A percentile compares a stretch with the other conserved stretches of the same genome.
phyloP scores from a whole-genome alignment of 2,797 vertebrate species.

The Hypotaenidia philippensis region DNA sequence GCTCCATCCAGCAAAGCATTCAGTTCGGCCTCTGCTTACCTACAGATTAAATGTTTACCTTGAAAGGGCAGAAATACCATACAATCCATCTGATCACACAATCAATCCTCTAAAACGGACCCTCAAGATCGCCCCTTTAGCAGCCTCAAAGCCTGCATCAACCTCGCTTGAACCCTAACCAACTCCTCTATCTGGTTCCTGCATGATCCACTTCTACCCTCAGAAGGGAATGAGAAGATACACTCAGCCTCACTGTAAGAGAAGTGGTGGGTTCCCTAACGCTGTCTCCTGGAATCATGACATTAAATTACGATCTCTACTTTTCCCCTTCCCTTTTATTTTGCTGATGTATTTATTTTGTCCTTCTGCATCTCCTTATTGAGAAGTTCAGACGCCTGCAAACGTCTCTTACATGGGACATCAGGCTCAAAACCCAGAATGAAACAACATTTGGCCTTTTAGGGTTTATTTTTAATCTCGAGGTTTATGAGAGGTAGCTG shows the following conservation, averaged over 20 bases:
- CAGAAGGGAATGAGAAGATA: neutral
- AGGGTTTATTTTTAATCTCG: neutral
- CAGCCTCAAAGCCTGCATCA: neutral
- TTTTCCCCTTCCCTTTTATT: neutral
- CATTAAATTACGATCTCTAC: neutral
- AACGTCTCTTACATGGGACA: neutral
- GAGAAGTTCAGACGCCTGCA: neutral
- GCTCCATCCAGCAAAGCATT: neutral
- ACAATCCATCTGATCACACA: neutral
- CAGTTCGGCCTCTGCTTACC: neutral
- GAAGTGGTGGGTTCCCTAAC: neutral
- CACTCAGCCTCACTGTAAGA: neutral
- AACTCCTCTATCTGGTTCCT: neutral
- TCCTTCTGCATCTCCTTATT: neutral
- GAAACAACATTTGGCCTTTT: neutral
- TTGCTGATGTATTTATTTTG: neutral
- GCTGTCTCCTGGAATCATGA: neutral
- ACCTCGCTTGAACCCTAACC: neutral
- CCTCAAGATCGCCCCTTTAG: neutral
- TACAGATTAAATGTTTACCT: neutral
- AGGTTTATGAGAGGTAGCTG: conserved; percentile 20
- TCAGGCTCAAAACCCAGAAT: neutral
- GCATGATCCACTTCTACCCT: neutral
- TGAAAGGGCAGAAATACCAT: neutral
- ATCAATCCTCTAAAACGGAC: neutral